Evolutionary conservation across 2,888 invertebrate genomes (phyloP).

Genomic region (Hypsopygia costalis): DNA sequence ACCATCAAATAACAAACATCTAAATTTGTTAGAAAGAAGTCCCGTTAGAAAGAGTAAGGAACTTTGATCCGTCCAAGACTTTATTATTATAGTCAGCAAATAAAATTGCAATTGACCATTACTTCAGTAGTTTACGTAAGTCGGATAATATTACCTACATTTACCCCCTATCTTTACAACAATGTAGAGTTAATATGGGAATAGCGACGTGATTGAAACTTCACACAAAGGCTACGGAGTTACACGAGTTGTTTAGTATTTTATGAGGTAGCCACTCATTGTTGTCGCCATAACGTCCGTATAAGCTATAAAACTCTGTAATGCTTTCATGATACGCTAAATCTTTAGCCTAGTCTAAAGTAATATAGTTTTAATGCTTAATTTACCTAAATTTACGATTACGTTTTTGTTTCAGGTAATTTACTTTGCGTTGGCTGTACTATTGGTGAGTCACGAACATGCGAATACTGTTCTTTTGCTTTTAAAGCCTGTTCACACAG

Average conservation of each 20-base stretch:
- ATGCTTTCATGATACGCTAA: conserved; percentile 40
- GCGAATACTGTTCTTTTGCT: too few species aligned
- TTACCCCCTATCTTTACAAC: conserved; percentile 2
- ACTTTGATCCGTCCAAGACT: too few species aligned
- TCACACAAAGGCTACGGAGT: conserved; percentile 41
- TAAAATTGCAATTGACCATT: neutral
- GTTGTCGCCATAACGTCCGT: conserved; percentile 41
- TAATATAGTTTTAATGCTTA: conserved; percentile 12
- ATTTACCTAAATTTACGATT: conserved; percentile 5
- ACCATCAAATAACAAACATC: too few species aligned
- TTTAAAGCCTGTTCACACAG: too few species aligned
- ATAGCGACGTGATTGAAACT: conserved; percentile 44
- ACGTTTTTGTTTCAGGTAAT: conserved; percentile 17
- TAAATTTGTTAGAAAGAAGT: too few species aligned
- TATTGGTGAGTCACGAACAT: neutral
- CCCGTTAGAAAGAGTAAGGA: too few species aligned
- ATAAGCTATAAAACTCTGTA: conserved; percentile 43
- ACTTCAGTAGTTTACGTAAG: neutral
- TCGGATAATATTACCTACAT: neutral
- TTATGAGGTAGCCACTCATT: conserved; percentile 47
- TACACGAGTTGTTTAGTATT: conserved; percentile 51
- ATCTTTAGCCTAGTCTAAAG: conserved; percentile 26
- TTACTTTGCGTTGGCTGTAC: neutral
- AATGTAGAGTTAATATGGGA: conserved; percentile 24
- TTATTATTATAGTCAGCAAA: neutral